phyloP scores from a whole-genome alignment of 2,113 vertebrate species.

The Rhizomys pruinosus region DNA sequence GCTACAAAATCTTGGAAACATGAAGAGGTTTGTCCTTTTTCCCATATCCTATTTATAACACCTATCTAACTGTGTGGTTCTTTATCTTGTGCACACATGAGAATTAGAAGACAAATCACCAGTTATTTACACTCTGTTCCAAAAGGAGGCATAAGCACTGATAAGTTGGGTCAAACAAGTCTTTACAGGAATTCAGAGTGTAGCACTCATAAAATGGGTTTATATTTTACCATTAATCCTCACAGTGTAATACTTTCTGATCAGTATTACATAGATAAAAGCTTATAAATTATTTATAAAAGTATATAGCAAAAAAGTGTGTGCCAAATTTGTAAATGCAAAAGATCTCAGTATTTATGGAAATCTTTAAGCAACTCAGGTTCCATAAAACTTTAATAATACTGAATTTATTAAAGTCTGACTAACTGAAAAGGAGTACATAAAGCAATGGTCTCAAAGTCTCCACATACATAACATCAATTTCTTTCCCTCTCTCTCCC shows the following conservation, averaged over 20 bases:
- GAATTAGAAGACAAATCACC: constrained; percentile 58
- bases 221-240: constrained; percentile 16
- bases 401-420: neutral
- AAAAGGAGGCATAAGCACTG: constrained; percentile 40
- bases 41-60: constrained; percentile 97
- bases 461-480: neutral
- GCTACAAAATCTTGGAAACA: constrained; percentile 89
- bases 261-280: neutral
- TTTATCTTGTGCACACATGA: constrained; percentile 80
- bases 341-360: constrained; percentile 1
- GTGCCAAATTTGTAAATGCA: neutral
- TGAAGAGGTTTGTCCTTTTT: constrained; percentile 86
- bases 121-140: constrained; percentile 65
- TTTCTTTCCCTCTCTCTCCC: neutral
- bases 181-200: neutral
- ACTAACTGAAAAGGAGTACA: neutral
- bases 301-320: neutral
- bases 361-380: constrained; percentile 24
- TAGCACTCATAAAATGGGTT: neutral
- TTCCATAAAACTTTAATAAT: constrained; percentile 23
- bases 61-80: constrained; percentile 87
- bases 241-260: neutral
- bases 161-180: constrained; percentile 33
- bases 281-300: neutral
- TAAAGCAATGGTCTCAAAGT: neutral